Percentiles rank a stretch among this genome's conserved stretches.
Conservation (phyloP, 30 jellyfish, hydroid and myxozoan species). For the Pelagia noctiluca region DNA sequence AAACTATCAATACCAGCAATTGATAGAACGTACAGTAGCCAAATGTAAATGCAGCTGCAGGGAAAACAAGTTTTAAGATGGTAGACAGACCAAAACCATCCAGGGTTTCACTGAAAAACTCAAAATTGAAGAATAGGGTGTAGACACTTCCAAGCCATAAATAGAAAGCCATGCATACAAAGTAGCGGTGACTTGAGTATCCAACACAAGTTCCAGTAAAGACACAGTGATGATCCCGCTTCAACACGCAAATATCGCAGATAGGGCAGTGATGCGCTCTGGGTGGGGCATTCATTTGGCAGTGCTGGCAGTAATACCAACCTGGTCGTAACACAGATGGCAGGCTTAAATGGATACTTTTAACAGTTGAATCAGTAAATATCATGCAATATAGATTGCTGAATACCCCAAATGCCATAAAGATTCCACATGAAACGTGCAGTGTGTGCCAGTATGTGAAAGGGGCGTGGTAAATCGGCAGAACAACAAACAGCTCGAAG, state of each 20-base stretch:
- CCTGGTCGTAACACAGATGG: slow-evolving; percentile 91
- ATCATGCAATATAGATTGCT: slow-evolving; percentile 79
- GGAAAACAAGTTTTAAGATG: slow-evolving; percentile 75
- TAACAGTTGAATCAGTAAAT: slow-evolving; percentile 72
- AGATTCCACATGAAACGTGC: slow-evolving; percentile 70
- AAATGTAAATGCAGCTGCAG: slow-evolving; percentile 74
- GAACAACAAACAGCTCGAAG: slow-evolving; percentile 75
- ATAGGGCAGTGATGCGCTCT: slow-evolving; percentile 93
- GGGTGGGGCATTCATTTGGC: slow-evolving; percentile 97
- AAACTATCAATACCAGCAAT: slow-evolving; percentile 63
- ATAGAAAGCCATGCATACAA: slow-evolving; percentile 70
- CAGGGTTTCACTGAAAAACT: slow-evolving; percentile 63
- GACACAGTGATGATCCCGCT: slow-evolving; percentile 94
- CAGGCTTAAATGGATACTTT: slow-evolving; percentile 44
- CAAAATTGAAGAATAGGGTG: slow-evolving; percentile 71
- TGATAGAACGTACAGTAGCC: slow-evolving; percentile 70
- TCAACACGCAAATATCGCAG: slow-evolving; percentile 86
- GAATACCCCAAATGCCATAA: slow-evolving; percentile 73
- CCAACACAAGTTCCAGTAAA: slow-evolving; percentile 97
- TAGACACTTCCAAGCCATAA: slow-evolving; percentile 89
- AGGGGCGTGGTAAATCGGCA: slow-evolving; percentile 84
- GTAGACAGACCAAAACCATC: slow-evolving; percentile 65
- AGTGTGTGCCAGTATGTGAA: slow-evolving; percentile 68
- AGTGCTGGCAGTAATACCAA: slow-evolving; percentile 87
- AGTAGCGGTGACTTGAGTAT: slow-evolving; percentile 83